Conservation (phyloP, 2,113 vertebrate genomes). For the Limnothrissa miodon region DNA sequence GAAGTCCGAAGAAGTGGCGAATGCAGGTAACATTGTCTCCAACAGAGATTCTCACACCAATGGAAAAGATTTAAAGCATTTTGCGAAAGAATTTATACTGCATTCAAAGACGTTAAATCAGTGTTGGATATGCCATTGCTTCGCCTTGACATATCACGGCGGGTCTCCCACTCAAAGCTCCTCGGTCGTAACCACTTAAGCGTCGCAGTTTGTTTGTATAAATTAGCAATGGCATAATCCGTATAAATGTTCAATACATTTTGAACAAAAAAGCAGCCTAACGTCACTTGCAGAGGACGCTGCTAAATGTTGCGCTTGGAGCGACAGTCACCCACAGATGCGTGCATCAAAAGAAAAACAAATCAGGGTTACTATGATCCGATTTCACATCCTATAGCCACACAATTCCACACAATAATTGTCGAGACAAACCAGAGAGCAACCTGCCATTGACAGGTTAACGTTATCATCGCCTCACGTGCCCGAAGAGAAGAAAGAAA, state of each 20-base stretch:
- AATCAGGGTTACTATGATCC: background rate
- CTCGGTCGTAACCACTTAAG: background rate
- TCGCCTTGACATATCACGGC: background rate
- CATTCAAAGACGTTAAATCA: background rate
- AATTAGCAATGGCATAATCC: background rate
- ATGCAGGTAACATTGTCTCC: background rate
- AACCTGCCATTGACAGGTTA: background rate
- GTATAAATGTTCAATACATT: background rate
- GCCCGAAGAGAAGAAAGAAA: background rate
- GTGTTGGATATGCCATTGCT: background rate
- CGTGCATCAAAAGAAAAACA: background rate
- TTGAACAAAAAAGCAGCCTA: background rate
- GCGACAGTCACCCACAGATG: constrained; percentile 1
- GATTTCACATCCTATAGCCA: background rate
- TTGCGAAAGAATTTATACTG: background rate
- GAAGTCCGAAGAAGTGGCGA: background rate
- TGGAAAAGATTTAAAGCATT: background rate
- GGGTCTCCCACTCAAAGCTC: constrained; percentile 10
- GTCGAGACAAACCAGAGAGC: background rate
- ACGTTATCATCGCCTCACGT: background rate
- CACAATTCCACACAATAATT: background rate
- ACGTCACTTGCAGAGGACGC: background rate
- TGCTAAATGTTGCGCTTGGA: background rate
- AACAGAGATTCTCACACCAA: background rate
- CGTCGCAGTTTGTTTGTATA: background rate